Evolutionary conservation across 2,113 vertebrate species (phyloP).

Genomic region (Cnemophilus loriae): DNA sequence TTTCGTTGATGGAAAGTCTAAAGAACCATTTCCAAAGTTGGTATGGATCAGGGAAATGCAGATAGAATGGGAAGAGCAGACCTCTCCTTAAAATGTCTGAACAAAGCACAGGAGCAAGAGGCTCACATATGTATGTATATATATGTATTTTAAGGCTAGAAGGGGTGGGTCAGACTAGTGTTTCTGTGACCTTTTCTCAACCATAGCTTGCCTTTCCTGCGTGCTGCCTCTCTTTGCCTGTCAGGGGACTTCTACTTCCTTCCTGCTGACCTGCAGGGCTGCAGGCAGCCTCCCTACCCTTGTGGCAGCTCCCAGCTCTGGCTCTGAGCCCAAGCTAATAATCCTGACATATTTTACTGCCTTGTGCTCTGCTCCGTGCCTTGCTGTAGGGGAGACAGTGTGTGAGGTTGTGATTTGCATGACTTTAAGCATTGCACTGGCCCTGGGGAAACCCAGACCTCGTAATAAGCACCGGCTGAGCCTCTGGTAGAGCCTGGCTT

Average conservation of each 20-base stretch:
- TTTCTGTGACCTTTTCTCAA: constrained; percentile 23
- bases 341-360: constrained; percentile 23
- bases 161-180: background rate
- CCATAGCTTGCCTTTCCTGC: background rate
- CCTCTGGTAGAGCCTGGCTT: background rate
- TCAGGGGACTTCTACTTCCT: constrained; percentile 38
- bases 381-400: background rate
- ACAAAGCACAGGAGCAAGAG: background rate
- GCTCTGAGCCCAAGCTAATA: constrained; percentile 29
- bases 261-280: constrained; percentile 12
- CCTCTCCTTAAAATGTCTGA: background rate
- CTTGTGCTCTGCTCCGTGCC: background rate
- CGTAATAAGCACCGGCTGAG: background rate
- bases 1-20: background rate
- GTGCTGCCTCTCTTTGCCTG: background rate
- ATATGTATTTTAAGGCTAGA: background rate
- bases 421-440: background rate
- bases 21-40: background rate
- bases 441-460: background rate
- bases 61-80: background rate
- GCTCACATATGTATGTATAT: background rate
- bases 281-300: constrained; percentile 6
- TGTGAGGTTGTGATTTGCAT: background rate
- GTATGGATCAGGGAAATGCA: background rate
- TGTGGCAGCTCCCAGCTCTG: constrained; percentile 33